Percentiles rank a stretch among this genome's conserved stretches.
These are phyloP conservation scores for Jaculus jaculus DNA, from an alignment of 2,113 vertebrate genomes.

Conservation along the genomic window DNA sequence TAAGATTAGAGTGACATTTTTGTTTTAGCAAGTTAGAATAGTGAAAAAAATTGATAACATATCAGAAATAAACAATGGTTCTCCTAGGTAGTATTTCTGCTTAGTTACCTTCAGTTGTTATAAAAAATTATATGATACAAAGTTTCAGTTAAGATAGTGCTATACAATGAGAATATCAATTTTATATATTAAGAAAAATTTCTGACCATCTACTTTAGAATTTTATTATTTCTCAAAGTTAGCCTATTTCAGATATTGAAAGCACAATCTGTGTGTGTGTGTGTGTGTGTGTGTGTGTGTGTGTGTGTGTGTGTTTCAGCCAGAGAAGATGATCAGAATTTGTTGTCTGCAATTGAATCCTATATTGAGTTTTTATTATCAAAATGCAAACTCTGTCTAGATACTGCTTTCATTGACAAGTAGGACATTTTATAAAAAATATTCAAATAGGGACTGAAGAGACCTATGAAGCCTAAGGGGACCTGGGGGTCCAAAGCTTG, in stretches of 20 bases:
- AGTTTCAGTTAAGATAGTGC: background rate
- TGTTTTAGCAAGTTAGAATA: conserved; percentile 20
- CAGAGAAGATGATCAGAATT: background rate
- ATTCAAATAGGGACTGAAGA: background rate
- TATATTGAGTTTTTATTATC: conserved; percentile 7
- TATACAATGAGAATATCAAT: background rate
- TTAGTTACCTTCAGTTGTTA: conserved; percentile 1
- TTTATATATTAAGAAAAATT: background rate
- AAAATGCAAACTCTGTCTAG: background rate
- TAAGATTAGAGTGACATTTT: background rate
- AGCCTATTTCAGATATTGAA: background rate
- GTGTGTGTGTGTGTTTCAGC: background rate
- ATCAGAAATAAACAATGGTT: conserved; percentile 37
- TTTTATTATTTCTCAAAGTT: background rate
- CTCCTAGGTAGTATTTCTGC: background rate
- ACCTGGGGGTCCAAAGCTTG: too few species aligned
- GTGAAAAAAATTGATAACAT: background rate
- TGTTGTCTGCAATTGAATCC: conserved; percentile 6
- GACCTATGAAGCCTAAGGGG: too few species aligned
- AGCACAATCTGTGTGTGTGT: background rate
- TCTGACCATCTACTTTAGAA: background rate
- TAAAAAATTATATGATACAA: conserved; percentile 1
- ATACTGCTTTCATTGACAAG: conserved; percentile 24
- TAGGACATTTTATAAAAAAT: conserved; percentile 19
- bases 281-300: background rate